Base-by-base conservation (phyloP, 2,797 vertebrate species). In the Lates japonicus region DNA sequence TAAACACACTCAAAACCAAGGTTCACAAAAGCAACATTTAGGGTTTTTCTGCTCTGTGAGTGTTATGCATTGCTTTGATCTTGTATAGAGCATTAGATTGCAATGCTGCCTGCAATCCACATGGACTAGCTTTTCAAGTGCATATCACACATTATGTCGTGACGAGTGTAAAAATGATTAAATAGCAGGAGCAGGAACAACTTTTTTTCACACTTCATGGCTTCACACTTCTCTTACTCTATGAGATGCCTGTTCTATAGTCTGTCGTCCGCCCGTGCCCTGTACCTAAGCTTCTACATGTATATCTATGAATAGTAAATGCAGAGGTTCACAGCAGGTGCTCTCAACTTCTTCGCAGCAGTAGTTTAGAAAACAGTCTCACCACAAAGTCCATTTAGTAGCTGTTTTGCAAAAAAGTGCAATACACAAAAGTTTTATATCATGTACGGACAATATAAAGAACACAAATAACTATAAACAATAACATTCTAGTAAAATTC, bases 21-120 rank as follows among this genome's bases (percentile, higher is more conserved):
- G 13, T 29, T 16, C 52, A 55, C 22, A 52, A 25, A 52, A 52
- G 17, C 51, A 55, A 29, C 62, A 68, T 80, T 80, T 55, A 76
- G 59, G 19, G 37, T 63, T 37, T 61, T 7, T 14, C 51, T 67
- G 76, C 64, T 65, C 52, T 39, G 51, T 7, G 3, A 51, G 35
- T 48, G 7, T 22, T 33, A 5, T 41, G 44, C 37, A 5, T 1
- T 1, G 49, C 80, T 87, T 82, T 88, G 73, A 82, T 84, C 46
- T 76, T 14, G 3, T 60, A 3, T 12, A 41, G 54, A 78, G 78
- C 22, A 75, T 64, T 61, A 54, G 37, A 83, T 35, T 22, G 46
- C 61, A 76, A n/a, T 3, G 20, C 52, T 29, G 33, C 57, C 58
- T 37, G 2, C 35, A 46, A 62, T 41, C 33, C 4, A 37, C 48